Conservation (phyloP, 2,888 invertebrate species). For the Pristionchus arcanus region DNA sequence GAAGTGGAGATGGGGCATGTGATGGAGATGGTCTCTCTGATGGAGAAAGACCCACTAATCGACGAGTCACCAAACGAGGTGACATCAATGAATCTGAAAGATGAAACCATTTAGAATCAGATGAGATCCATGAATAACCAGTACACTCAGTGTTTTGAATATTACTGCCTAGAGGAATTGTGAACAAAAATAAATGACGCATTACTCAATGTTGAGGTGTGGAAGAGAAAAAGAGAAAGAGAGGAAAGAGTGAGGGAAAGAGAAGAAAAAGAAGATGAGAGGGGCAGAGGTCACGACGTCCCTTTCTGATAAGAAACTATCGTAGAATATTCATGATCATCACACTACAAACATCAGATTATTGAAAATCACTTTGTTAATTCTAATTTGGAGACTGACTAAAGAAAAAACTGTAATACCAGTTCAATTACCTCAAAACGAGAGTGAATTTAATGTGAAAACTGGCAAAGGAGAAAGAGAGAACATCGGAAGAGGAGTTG, state of each 20-base stretch:
- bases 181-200: background rate
- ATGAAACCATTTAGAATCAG: background rate
- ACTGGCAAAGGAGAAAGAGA: no score
- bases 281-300: background rate
- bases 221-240: background rate
- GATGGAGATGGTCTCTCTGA: slow-evolving; percentile 1
- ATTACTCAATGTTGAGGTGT: no score
- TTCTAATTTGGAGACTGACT: no score
- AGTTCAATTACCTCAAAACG: no score
- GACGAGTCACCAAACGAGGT: slow-evolving; percentile 74
- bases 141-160: no score
- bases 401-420: no score
- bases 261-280: background rate
- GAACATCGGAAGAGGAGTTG: background rate
- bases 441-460: no score
- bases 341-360: no score
- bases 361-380: no score
- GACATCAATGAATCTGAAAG: slow-evolving; percentile 75
- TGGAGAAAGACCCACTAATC: slow-evolving; percentile 58
- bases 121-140: background rate
- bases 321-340: background rate
- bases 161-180: background rate
- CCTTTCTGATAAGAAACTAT: background rate
- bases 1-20: slow-evolving; percentile 15
- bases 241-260: background rate